Base-by-base conservation (phyloP, 2,113 vertebrate species). In the Phalacrocorax pelagicus region DNA sequence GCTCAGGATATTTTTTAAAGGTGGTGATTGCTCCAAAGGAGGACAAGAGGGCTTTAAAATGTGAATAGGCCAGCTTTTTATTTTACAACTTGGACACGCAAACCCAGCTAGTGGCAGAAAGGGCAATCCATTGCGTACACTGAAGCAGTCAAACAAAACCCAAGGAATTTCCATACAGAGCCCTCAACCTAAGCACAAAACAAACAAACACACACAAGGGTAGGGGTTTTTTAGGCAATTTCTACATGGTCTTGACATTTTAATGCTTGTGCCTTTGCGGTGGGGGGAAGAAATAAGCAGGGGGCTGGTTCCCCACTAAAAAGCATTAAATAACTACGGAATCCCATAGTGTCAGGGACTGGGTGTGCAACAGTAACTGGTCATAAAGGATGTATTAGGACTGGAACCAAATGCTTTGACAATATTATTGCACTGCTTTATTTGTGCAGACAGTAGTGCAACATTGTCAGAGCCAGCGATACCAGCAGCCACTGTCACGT, bases 341-440 rank as follows among this genome's bases (percentile, higher is more conserved):
- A 92, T 84, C 66, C 86, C 85, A 84, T 88, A 63, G 90, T 81
- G 92, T 88, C 95, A 94, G 94, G 78, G 96, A 84, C 91, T 94
- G 97, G 78, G 94, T 94, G 90, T 95, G 89, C 93, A 96, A 96
- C 91, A 95, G 93, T 96, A 97, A 97, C 94, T 91, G 94, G 59
- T 94, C 82, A 85, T 92, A 95, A 95, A 96, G 94, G 96, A 96
- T 86, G 98, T 96, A 96, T 95, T 62, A 97, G 91, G 95, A 96
- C 97, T 98, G 98, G 98, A 97, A 98, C 98, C 98, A 97, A 98
- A 99, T 99, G 99, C 99, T 98, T 99, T 99, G 99, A 99, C 99
- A 99, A 99, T 99, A 99, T 99, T 99, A 99, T 99, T 99, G 99
- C 99, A 99, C 99, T 99, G 99, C 99, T 99, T 99, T 97, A 98